Evolutionary conservation across 2,888 invertebrate species (phyloP).

Genomic region (Hyposoter didymator): DNA sequence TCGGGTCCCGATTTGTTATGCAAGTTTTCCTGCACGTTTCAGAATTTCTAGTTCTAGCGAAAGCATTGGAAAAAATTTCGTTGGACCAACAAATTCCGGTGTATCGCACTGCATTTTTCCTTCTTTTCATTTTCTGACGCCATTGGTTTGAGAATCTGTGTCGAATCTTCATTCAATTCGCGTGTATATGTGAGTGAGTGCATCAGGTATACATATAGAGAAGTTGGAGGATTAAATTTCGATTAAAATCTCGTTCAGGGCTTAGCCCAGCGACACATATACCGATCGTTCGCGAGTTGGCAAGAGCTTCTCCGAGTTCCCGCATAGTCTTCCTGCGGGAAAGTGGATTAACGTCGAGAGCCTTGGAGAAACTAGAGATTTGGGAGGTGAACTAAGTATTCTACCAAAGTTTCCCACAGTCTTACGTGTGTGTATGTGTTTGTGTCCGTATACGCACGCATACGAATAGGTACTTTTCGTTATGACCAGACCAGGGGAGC

Average conservation of each 20-base stretch:
- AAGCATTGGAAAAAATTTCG: neutral
- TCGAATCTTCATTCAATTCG: neutral
- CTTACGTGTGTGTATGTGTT: neutral
- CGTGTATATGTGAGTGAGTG: neutral
- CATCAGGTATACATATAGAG: neutral
- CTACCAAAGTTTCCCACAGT: neutral
- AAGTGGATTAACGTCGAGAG: slow-evolving; percentile 61
- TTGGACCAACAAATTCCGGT: neutral
- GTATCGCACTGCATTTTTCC: neutral
- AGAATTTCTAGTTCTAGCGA: neutral
- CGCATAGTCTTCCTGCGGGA: slow-evolving; percentile 33
- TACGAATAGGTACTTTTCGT: neutral
- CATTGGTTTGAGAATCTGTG: slow-evolving; percentile 9
- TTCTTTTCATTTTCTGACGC: neutral
- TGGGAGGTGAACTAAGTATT: slow-evolving; percentile 35
- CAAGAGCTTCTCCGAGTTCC: slow-evolving; percentile 30
- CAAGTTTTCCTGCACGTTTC: neutral
- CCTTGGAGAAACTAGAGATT: slow-evolving; percentile 57
- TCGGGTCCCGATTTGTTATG: neutral
- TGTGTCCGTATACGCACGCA: neutral
- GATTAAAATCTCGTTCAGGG: slow-evolving; percentile 61
- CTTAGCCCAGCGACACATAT: slow-evolving; percentile 32
- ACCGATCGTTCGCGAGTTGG: slow-evolving; percentile 51
- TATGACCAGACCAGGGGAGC: neutral
- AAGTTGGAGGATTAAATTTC: slow-evolving; percentile 57